phyloP scores from a whole-genome alignment of 2,797 vertebrate genomes.

The Labeo calbasu region DNA sequence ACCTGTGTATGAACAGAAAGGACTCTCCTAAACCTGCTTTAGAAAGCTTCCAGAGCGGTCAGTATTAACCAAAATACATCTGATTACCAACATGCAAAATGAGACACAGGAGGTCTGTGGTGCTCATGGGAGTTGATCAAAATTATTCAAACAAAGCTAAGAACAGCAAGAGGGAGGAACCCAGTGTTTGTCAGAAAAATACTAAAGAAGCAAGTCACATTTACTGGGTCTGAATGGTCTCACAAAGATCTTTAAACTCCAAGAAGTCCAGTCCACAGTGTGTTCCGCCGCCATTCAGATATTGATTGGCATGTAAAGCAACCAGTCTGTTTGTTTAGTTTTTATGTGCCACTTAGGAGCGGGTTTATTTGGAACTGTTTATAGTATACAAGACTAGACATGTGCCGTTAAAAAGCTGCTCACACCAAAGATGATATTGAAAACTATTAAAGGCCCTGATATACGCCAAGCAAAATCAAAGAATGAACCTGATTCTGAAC shows the following conservation, averaged over 20 bases:
- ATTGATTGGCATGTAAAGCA: not conserved
- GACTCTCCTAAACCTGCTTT: not conserved
- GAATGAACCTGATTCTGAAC: not conserved
- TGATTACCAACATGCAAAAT: not conserved
- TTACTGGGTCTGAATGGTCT: not conserved
- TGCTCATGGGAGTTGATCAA: not conserved
- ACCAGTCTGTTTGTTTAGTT: not conserved
- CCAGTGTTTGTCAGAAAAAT: not conserved
- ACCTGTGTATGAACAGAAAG: not conserved
- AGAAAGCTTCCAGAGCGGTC: not conserved
- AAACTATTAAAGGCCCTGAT: not conserved
- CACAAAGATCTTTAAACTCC: not conserved
- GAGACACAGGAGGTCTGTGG: not conserved
- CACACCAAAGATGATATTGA: not conserved
- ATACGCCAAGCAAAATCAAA: not conserved
- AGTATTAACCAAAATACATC: not conserved
- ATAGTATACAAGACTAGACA: not conserved
- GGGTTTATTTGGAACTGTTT: not conserved
- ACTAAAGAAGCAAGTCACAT: not conserved
- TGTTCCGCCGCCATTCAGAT: not conserved
- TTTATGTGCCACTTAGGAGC: not conserved
- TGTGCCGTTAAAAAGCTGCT: too few species aligned
- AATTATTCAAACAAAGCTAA: constrained; percentile 2
- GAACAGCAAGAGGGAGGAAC: not conserved
- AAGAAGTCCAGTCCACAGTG: not conserved